Base-by-base conservation (phyloP, 1,140 invertebrate species). In the Nephila pilipes region DNA sequence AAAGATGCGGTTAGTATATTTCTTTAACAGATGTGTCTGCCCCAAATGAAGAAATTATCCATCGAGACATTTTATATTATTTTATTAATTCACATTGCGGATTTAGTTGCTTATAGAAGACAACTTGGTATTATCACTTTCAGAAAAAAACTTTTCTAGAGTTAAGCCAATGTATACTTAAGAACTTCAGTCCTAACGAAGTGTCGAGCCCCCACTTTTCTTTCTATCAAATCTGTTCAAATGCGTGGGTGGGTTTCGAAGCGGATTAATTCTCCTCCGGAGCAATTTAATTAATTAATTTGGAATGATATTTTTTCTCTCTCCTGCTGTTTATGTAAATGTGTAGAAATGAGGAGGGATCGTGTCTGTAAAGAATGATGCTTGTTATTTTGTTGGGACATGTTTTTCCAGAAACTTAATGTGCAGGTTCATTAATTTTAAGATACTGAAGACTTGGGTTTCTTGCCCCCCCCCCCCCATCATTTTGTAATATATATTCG, bases 221-320 rank as follows among this genome's bases (percentile, higher is more conserved):
- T 32, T 29, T 75, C 25, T 12, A 65, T 25, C n/a, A n/a, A 12
- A 25, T 29, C 65, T 75, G 16, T 36, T 32, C 69, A 5, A 46
- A 32, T 75, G 69, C 69, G 69, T 75, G 16, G 69, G 69, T 3
- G 69, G 14, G 29, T 75, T 36, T 18, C 25, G 69, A 75, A 75
- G 29, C 18, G 69, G 69, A 75, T 75, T 75, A 75, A 18, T 75
- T 75, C 69, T 32, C 32, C 69, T 18, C 29, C 69, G 14, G 36
- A 75, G 32, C 29, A 75, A 32, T 75, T 75, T 75, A 75, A 75
- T 75, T 75, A 75, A 75, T 75, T 75, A 75, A 75, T 75, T 75
- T 75, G 25, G 69, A 22, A 32, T 75, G 36, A 69, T 14, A 22
- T 25, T 29, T 69, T 75, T 36, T 75, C 36, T 75, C 36, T 12